These are phyloP conservation scores for Nycticorax nycticorax DNA, from an alignment of 2,113 vertebrate genomes.

Conservation along the genomic window DNA sequence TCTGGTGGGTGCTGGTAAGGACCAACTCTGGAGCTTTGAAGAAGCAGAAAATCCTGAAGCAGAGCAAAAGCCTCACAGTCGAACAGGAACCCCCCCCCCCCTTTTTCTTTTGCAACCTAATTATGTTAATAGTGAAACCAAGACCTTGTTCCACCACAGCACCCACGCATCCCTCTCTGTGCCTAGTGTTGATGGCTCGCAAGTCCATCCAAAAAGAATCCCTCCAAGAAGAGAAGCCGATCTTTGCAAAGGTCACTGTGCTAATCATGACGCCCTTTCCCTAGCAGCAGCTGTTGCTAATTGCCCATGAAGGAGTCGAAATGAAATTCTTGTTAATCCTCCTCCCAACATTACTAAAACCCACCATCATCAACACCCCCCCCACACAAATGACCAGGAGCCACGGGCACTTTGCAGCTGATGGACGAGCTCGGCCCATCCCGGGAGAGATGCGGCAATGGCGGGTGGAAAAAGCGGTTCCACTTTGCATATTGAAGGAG, in stretches of 20 bases:
- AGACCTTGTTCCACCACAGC: not conserved
- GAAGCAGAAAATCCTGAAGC: not conserved
- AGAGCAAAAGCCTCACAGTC: not conserved
- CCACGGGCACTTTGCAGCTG: not conserved
- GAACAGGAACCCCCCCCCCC: not conserved
- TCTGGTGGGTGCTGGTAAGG: not conserved
- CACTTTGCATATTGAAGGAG: not conserved
- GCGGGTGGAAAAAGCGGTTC: not conserved
- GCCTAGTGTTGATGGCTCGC: not conserved
- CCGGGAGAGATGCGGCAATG: not conserved
- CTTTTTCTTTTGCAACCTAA: not conserved
- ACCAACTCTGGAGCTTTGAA: not conserved
- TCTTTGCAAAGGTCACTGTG: constrained; percentile 47
- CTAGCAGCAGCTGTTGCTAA: constrained; percentile 31
- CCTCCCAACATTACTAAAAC: not conserved
- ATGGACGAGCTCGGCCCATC: not conserved
- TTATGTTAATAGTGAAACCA: not conserved
- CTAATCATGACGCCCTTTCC: constrained; percentile 39
- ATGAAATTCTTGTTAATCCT: constrained; percentile 46
- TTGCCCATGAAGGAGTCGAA: constrained; percentile 39
- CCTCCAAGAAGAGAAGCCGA: constrained; percentile 3
- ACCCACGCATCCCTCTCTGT: not conserved
- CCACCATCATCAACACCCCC: not conserved
- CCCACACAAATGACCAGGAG: not conserved
- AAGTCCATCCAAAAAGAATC: not conserved